Evolutionary conservation across 2,888 invertebrate species (phyloP).

Genomic region (Lasioglossum morio): DNA sequence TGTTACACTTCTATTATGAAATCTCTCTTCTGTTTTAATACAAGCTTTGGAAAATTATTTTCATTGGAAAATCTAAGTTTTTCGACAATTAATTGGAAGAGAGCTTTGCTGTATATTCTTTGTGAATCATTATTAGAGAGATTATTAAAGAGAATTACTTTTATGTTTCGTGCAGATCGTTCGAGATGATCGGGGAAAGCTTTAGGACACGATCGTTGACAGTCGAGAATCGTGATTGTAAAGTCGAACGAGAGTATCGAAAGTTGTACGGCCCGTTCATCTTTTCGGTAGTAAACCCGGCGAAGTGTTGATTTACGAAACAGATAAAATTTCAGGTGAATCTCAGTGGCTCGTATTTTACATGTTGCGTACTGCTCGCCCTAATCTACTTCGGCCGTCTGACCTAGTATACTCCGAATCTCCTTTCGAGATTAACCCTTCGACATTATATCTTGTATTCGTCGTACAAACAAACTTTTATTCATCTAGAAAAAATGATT

Average conservation of each 20-base stretch:
- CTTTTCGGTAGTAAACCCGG: conserved; percentile 4
- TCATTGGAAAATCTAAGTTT: neutral
- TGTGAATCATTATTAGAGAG: neutral
- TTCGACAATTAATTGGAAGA: neutral
- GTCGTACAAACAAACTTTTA: neutral
- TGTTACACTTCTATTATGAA: neutral
- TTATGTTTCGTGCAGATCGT: neutral
- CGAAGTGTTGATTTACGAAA: conserved; percentile 18
- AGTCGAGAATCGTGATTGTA: conserved; percentile 14
- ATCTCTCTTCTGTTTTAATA: neutral
- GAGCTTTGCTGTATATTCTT: neutral
- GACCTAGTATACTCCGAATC: conserved; percentile 1
- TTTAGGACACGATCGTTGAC: neutral
- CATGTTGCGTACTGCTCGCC: neutral
- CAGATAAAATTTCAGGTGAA: conserved; percentile 18
- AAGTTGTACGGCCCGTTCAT: conserved; percentile 5
- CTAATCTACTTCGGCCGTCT: conserved; percentile 8
- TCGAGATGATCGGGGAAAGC: neutral
- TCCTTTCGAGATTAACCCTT: conserved; percentile 1
- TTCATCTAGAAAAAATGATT: neutral
- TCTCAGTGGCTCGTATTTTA: conserved; percentile 3
- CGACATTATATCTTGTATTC: neutral
- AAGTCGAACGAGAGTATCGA: neutral
- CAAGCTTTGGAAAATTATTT: neutral
- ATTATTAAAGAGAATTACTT: neutral